phyloP scores from a whole-genome alignment of 2,113 vertebrate genomes.

The Bubo bubo region DNA sequence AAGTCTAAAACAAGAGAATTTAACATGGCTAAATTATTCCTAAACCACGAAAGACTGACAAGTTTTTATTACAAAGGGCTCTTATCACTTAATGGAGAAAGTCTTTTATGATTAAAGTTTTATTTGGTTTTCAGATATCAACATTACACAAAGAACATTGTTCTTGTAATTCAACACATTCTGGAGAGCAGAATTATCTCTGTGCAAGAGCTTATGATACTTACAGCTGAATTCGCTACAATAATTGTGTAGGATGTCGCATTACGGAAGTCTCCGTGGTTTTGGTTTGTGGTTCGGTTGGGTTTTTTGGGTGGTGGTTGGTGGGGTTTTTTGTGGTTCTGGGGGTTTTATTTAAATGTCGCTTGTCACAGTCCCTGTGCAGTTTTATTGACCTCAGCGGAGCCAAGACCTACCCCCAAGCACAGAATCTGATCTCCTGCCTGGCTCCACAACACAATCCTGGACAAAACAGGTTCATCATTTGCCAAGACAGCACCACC shows the following conservation, averaged over 20 bases:
- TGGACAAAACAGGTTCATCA: not conserved
- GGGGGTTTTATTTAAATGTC: not conserved
- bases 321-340: not conserved
- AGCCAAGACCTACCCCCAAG: not conserved
- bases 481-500: not conserved
- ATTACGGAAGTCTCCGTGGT: accelerated
- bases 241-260: accelerated
- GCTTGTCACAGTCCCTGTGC: not conserved
- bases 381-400: not conserved
- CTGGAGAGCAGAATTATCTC: not conserved
- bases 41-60: not conserved
- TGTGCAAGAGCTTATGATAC: not conserved
- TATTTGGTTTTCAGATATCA: not conserved
- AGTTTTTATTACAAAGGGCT: not conserved
- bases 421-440: no score
- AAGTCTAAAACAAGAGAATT: not conserved
- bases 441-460: not conserved
- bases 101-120: not conserved
- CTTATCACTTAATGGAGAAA: not conserved
- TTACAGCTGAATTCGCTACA: no score
- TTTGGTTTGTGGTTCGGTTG: no score
- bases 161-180: not conserved
- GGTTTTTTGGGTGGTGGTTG: not conserved
- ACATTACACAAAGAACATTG: not conserved
- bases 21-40: not conserved